A percentile compares a stretch with the other conserved stretches of the same genome.
phyloP scores from a whole-genome alignment of 1,140 invertebrate species.

The Drosophila eugracilis region DNA sequence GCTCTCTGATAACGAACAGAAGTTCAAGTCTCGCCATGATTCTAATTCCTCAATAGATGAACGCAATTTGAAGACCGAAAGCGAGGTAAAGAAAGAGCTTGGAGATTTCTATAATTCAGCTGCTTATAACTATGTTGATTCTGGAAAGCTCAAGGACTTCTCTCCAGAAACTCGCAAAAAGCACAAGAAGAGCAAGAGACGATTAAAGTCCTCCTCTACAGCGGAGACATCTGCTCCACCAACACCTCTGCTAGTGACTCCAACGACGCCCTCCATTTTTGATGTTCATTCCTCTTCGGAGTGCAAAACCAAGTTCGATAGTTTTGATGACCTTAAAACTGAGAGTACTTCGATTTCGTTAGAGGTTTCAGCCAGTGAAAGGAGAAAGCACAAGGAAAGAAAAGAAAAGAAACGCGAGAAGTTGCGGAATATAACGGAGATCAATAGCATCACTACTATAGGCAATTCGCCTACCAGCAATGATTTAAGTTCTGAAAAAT shows the following conservation, averaged over 20 bases:
- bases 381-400: constrained; percentile 82
- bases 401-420: constrained; percentile 91
- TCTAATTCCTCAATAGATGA: constrained; percentile 71
- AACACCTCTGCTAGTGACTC: constrained; percentile 11
- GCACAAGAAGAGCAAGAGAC: constrained; percentile 93
- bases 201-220: constrained; percentile 87
- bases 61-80: constrained; percentile 59
- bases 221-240: constrained; percentile 23
- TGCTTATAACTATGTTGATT: constrained; percentile 20
- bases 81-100: constrained; percentile 78
- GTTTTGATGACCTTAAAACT: constrained; percentile 61
- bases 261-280: constrained; percentile 45
- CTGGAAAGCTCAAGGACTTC: constrained; percentile 61
- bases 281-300: constrained; percentile 47
- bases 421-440: constrained; percentile 85
- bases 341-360: constrained; percentile 21
- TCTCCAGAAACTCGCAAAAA: constrained; percentile 88
- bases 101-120: constrained; percentile 61
- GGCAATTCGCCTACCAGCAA: background rate
- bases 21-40: constrained; percentile 60
- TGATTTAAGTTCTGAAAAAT: constrained; percentile 82
- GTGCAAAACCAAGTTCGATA: constrained; percentile 61
- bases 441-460: constrained; percentile 39
- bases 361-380: constrained; percentile 40
- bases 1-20: constrained; percentile 58